Evolutionary conservation across 1,140 invertebrate species (phyloP).

Genomic region (Coelopa frigida): DNA sequence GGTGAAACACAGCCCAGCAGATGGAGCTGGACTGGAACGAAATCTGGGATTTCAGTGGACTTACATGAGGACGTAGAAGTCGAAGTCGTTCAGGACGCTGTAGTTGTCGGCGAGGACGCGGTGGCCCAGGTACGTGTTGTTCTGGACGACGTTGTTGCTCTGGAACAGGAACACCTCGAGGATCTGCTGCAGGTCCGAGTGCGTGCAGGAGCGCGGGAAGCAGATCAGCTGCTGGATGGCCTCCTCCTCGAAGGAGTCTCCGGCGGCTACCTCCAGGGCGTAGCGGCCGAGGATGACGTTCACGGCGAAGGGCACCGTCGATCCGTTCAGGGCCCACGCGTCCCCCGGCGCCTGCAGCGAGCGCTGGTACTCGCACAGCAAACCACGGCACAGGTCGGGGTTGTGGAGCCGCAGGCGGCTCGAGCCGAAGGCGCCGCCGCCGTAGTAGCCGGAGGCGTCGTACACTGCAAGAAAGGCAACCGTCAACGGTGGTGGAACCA

Average conservation of each 20-base stretch:
- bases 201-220: constrained; percentile 14
- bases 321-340: no score
- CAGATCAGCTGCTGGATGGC: constrained; percentile 16
- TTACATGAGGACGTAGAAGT: constrained; percentile 18
- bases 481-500: background rate
- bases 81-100: constrained; percentile 10
- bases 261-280: constrained; percentile 11
- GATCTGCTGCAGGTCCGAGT: constrained; percentile 11
- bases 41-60: no score
- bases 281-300: constrained; percentile 12
- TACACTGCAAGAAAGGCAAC: constrained; percentile 16
- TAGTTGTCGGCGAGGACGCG: constrained; percentile 10
- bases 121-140: constrained; percentile 10
- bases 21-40: no score
- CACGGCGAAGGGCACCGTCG: constrained; percentile 15
- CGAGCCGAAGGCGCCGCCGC: constrained; percentile 11
- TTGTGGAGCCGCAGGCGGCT: constrained; percentile 7
- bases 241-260: constrained; percentile 10
- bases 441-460: constrained; percentile 16
- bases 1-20: no score
- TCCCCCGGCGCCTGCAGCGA: background rate
- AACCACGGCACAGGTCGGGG: constrained; percentile 11
- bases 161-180: constrained; percentile 13
- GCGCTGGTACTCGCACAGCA: constrained; percentile 10
- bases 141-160: constrained; percentile 12